Conservation (phyloP, 92 coral and sea anemone genomes). For the Ricordea florida region DNA sequence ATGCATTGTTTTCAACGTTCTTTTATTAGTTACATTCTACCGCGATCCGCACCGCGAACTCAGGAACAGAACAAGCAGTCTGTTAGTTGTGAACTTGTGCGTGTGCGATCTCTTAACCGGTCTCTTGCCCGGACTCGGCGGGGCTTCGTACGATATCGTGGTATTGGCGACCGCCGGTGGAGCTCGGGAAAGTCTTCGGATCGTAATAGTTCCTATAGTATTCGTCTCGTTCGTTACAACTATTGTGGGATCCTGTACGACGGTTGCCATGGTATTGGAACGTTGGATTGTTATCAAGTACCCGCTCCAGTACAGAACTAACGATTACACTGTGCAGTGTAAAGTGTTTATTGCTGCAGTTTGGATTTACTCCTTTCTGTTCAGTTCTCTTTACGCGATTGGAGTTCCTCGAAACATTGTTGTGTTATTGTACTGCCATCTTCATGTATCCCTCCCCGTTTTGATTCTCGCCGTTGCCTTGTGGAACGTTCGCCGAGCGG, state of each 20-base stretch:
- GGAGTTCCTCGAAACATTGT: neutral
- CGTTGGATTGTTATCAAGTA: neutral
- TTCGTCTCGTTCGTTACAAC: neutral
- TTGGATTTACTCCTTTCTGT: conserved; percentile 4
- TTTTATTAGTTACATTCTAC: neutral
- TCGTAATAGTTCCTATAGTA: neutral
- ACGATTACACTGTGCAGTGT: neutral
- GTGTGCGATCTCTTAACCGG: conserved; percentile 4
- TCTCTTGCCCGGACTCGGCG: neutral
- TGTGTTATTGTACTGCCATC: conserved; percentile 10
- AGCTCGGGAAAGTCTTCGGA: neutral
- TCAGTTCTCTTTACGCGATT: neutral
- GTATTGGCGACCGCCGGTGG: neutral
- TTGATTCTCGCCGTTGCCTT: neutral
- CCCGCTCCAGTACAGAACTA: neutral
- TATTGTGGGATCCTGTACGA: conserved; percentile 7
- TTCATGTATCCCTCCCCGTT: conserved; percentile 10
- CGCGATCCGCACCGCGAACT: neutral
- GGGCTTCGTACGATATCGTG: neutral
- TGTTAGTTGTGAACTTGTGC: conserved; percentile 5
- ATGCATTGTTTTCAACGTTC: neutral
- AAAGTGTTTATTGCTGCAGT: neutral
- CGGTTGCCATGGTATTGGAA: conserved; percentile 1
- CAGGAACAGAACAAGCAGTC: neutral
- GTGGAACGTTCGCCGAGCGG: neutral